Conservation (phyloP, 1,140 invertebrate genomes). For the Heterodera schachtii region DNA sequence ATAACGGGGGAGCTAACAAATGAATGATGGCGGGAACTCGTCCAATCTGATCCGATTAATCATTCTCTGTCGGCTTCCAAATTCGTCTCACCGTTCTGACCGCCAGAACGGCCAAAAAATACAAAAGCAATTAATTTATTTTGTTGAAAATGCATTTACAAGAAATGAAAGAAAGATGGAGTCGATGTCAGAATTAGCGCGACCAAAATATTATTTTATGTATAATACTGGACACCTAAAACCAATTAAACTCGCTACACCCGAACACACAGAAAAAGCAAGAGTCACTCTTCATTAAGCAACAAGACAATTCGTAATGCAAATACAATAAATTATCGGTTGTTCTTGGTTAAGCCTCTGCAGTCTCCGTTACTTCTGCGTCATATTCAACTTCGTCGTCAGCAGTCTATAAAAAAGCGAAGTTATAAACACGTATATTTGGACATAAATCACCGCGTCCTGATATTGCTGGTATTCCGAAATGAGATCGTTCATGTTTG, state of each 20-base stretch:
- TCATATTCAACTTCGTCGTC: constrained; percentile 39
- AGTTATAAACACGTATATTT: background rate
- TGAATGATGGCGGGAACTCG: background rate
- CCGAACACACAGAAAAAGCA: too few relatives aligned
- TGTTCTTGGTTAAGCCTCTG: background rate
- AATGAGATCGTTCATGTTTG: constrained; percentile 82
- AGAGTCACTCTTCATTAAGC: too few relatives aligned
- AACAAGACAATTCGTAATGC: too few relatives aligned
- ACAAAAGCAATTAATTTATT: too few relatives aligned
- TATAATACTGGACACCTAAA: too few relatives aligned
- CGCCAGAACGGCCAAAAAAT: too few relatives aligned
- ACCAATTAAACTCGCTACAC: too few relatives aligned
- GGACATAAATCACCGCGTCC: constrained; percentile 11
- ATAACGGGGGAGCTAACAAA: background rate
- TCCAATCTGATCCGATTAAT: background rate
- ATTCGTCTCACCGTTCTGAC: background rate
- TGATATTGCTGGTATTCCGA: constrained; percentile 87
- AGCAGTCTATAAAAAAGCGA: constrained; percentile 14
- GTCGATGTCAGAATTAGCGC: too few relatives aligned
- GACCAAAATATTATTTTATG: too few relatives aligned
- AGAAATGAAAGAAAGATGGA: too few relatives aligned
- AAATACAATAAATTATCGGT: background rate
- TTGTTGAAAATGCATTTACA: too few relatives aligned
- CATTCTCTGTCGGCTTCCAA: background rate
- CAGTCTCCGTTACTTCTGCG: constrained; percentile 23